These are phyloP conservation scores for Boloria selene DNA, from an alignment of 2,888 invertebrate genomes.

Conservation along the genomic window DNA sequence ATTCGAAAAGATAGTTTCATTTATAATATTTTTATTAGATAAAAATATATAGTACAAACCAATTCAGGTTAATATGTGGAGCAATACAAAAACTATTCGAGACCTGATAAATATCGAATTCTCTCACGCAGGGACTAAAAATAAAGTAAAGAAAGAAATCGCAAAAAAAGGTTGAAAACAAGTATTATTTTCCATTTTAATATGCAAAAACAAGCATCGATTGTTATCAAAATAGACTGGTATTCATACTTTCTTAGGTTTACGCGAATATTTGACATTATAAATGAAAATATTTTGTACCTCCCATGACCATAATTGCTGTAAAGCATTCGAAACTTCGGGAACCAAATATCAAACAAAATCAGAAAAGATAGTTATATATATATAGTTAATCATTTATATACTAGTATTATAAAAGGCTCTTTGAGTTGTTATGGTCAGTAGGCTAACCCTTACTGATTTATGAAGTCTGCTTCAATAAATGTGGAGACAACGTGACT, in stretches of 20 bases:
- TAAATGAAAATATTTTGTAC: no score
- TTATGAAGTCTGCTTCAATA: constrained; percentile 40
- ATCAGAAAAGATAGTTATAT: no score
- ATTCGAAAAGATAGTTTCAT: no score
- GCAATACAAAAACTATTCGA: neutral
- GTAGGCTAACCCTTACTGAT: constrained; percentile 40
- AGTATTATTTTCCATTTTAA: constrained; percentile 5
- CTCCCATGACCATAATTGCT: no score
- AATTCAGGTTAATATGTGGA: no score
- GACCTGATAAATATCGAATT: constrained; percentile 3
- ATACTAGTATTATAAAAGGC: neutral
- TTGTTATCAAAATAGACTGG: neutral
- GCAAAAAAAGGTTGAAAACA: neutral
- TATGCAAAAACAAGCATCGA: neutral
- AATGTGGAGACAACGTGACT: constrained; percentile 37
- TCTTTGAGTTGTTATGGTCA: neutral
- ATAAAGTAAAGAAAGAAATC: constrained; percentile 1
- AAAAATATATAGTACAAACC: no score
- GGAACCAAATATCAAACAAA: no score
- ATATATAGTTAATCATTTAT: no score
- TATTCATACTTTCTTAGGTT: no score
- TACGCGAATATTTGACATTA: no score
- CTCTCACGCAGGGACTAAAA: neutral
- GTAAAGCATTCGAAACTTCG: no score
- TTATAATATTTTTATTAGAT: no score